A percentile compares a stretch with the other conserved stretches of the same genome.
These are phyloP conservation scores for Aulostomus chinensis DNA, from an alignment of 2,797 vertebrate species.

Conservation along the genomic window DNA sequence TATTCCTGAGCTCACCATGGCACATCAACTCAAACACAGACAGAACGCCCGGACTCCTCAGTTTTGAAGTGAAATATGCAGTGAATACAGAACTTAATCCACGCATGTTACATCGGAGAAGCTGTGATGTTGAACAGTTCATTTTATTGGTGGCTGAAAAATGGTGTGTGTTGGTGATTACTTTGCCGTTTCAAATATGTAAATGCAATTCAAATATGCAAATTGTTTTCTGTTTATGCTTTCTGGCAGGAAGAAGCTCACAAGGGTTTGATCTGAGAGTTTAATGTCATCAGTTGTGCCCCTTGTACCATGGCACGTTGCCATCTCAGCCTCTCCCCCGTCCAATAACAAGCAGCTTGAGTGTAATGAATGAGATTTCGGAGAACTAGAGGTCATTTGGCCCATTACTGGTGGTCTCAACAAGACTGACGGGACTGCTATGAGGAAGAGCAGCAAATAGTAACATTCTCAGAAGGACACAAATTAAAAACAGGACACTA, in stretches of 20 bases:
- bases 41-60: constrained; percentile 45
- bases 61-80: constrained; percentile 51
- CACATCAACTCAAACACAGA: constrained; percentile 60
- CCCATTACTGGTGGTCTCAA: constrained; percentile 63
- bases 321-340: constrained; percentile 57
- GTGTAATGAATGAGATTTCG: constrained; percentile 69
- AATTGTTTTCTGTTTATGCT: constrained; percentile 62
- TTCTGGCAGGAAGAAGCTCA: constrained; percentile 56
- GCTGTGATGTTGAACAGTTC: constrained; percentile 61
- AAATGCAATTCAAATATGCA: constrained; percentile 49
- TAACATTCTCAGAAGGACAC: constrained; percentile 32
- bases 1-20: constrained; percentile 63
- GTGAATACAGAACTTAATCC: constrained; percentile 52
- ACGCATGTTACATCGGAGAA: constrained; percentile 39
- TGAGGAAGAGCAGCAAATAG: constrained; percentile 31
- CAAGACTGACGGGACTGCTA: constrained; percentile 45
- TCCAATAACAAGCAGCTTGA: constrained; percentile 70
- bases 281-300: constrained; percentile 71
- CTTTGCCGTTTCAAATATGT: constrained; percentile 54
- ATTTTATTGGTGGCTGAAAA: constrained; percentile 64
- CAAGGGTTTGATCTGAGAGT: constrained; percentile 68
- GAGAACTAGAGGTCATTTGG: constrained; percentile 72
- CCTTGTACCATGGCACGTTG: constrained; percentile 64
- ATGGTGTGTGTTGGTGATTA: constrained; percentile 52
- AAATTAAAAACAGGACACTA: constrained; percentile 15